Percentiles rank a stretch among this genome's conserved stretches.
Conservation (phyloP, 2,113 vertebrate species). For the Caracal caracal region DNA sequence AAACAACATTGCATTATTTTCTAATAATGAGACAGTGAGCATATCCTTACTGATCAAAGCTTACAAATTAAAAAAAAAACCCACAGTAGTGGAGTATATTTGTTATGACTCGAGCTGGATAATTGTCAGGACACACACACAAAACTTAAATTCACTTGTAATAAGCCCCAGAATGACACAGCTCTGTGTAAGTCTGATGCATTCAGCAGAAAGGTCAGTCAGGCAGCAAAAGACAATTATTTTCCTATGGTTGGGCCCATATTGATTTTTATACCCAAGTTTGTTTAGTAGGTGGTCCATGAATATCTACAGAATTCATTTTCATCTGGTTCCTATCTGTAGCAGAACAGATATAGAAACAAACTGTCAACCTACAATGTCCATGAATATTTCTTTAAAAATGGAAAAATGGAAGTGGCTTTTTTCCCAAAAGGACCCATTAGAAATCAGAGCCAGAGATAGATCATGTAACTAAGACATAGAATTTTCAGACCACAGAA, state of each 20-base stretch:
- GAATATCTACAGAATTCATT: constrained; percentile 51
- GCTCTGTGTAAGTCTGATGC: constrained; percentile 16
- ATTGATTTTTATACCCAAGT: constrained; percentile 58
- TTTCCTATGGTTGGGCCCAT: constrained; percentile 17
- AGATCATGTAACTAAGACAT: background rate
- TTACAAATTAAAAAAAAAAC: background rate
- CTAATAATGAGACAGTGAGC: constrained; percentile 64
- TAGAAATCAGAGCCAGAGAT: background rate
- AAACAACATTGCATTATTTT: constrained; percentile 73
- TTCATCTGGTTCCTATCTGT: background rate
- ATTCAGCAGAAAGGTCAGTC: constrained; percentile 61
- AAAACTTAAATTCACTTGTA: constrained; percentile 43
- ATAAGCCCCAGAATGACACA: constrained; percentile 28
- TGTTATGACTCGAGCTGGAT: constrained; percentile 49
- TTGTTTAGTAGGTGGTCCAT: constrained; percentile 44
- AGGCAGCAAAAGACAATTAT: constrained; percentile 69
- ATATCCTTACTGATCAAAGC: constrained; percentile 60
- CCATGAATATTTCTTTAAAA: constrained; percentile 9
- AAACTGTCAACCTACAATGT: background rate
- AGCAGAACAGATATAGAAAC: background rate
- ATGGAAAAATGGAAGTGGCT: background rate
- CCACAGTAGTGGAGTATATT: background rate
- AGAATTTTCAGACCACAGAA: background rate
- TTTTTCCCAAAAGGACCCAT: background rate
- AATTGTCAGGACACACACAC: constrained; percentile 45